Conservation (phyloP, 1,140 invertebrate species). For the Hypsibius dujardini region DNA sequence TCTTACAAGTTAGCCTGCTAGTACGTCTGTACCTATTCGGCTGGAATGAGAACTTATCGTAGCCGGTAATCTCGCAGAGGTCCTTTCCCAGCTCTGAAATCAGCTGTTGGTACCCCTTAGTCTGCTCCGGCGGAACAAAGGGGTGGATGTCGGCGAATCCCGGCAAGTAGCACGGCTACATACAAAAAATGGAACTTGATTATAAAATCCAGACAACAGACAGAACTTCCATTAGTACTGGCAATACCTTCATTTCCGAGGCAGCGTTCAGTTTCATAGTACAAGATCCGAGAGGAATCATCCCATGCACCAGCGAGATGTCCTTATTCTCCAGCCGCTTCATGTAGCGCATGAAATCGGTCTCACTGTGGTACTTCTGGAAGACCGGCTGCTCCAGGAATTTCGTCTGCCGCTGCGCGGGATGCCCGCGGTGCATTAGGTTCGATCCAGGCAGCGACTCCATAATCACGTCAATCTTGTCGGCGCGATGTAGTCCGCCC, state of each 20-base stretch:
- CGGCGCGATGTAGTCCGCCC: background rate
- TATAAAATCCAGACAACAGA: too few relatives aligned
- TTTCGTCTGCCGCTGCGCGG: constrained; percentile 36
- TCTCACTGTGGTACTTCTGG: constrained; percentile 72
- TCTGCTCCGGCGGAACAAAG: constrained; percentile 78
- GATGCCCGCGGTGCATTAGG: constrained; percentile 14
- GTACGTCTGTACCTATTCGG: constrained; percentile 54
- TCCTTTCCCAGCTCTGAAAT: constrained; percentile 78
- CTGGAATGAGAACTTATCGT: constrained; percentile 90
- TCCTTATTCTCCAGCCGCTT: constrained; percentile 96
- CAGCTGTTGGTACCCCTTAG: constrained; percentile 69
- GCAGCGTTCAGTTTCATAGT: constrained; percentile 99
- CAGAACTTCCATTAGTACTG: background rate
- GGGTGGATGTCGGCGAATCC: constrained; percentile 88
- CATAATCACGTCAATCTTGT: constrained; percentile 15
- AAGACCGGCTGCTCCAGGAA: constrained; percentile 88
- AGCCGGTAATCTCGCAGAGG: constrained; percentile 91
- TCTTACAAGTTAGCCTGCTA: too few relatives aligned
- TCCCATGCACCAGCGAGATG: constrained; percentile 89
- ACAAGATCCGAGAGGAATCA: constrained; percentile 97
- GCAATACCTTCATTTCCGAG: constrained; percentile 72
- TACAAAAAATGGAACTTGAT: constrained; percentile 14
- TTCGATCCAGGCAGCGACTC: constrained; percentile 19
- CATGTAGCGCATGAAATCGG: constrained; percentile 88
- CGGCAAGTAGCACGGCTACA: constrained; percentile 65